phyloP scores from a whole-genome alignment of 1,140 invertebrate species.

The Halesus radiatus region DNA sequence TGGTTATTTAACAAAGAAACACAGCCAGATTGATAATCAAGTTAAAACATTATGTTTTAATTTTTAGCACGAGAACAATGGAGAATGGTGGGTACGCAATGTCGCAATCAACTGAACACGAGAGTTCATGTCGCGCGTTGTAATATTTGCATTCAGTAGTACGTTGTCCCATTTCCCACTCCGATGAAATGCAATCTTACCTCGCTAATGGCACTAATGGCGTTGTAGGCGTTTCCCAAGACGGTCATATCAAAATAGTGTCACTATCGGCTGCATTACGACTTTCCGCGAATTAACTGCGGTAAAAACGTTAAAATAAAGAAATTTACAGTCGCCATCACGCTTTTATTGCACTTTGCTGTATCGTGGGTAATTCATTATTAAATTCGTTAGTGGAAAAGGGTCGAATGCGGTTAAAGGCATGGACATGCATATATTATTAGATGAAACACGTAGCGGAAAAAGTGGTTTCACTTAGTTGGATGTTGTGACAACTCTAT shows the following conservation, averaged over 20 bases:
- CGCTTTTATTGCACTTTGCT: neutral
- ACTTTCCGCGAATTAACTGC: neutral
- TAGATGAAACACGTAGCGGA: too few relatives aligned
- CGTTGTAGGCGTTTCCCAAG: neutral
- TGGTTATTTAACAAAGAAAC: too few relatives aligned
- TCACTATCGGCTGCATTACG: neutral
- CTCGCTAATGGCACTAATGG: neutral
- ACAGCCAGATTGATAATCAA: too few relatives aligned
- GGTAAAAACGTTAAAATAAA: constrained; percentile 4
- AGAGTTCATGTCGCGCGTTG: neutral
- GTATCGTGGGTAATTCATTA: neutral
- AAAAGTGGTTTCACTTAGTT: too few relatives aligned
- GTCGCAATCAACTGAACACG: neutral
- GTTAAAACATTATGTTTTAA: too few relatives aligned
- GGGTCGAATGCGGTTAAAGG: neutral
- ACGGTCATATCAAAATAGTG: neutral
- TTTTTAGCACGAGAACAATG: too few relatives aligned
- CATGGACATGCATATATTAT: too few relatives aligned
- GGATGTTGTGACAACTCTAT: too few relatives aligned
- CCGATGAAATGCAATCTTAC: neutral
- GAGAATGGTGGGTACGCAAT: too few relatives aligned
- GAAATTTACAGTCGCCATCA: neutral
- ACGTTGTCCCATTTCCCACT: constrained; percentile 8
- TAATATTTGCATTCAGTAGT: constrained; percentile 20
- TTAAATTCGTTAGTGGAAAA: neutral